Evolutionary conservation across 2,113 vertebrate species (phyloP).

Genomic region (Spilogale gracilis): DNA sequence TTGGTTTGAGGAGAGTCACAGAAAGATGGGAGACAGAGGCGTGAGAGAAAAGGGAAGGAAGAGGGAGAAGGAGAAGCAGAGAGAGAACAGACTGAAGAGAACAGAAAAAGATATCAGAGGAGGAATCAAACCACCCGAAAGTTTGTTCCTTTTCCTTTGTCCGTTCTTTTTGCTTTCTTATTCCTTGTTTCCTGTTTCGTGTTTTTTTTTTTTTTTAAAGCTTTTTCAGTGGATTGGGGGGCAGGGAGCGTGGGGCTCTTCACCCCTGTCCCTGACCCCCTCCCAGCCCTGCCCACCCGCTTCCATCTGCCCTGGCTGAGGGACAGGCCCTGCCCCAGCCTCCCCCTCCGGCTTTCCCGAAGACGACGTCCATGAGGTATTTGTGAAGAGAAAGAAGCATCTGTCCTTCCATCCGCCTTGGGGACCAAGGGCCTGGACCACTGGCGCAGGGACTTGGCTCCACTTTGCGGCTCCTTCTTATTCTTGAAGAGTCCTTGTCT

Average conservation of each 20-base stretch:
- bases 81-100: neutral
- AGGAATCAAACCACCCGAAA: constrained; percentile 76
- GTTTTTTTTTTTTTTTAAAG: constrained; percentile 80
- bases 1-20: constrained; percentile 86
- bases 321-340: constrained; percentile 72
- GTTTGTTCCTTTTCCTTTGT: constrained; percentile 71
- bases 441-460: constrained; percentile 76
- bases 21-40: constrained; percentile 55
- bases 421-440: constrained; percentile 74
- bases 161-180: constrained; percentile 78
- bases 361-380: constrained; percentile 87
- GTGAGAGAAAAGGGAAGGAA: neutral
- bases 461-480: constrained; percentile 67
- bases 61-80: neutral
- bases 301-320: constrained; percentile 72
- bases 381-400: constrained; percentile 87
- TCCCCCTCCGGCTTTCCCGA: constrained; percentile 78
- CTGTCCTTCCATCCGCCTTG: constrained; percentile 68
- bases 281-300: constrained; percentile 77
- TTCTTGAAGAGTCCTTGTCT: constrained; percentile 75
- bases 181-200: constrained; percentile 56
- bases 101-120: constrained; percentile 59
- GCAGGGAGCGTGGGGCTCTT: constrained; percentile 70
- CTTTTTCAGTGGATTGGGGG: constrained; percentile 80
- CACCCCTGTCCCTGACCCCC: constrained; percentile 74